Conservation (phyloP, 2,113 vertebrate genomes). For the Polypterus senegalus region DNA sequence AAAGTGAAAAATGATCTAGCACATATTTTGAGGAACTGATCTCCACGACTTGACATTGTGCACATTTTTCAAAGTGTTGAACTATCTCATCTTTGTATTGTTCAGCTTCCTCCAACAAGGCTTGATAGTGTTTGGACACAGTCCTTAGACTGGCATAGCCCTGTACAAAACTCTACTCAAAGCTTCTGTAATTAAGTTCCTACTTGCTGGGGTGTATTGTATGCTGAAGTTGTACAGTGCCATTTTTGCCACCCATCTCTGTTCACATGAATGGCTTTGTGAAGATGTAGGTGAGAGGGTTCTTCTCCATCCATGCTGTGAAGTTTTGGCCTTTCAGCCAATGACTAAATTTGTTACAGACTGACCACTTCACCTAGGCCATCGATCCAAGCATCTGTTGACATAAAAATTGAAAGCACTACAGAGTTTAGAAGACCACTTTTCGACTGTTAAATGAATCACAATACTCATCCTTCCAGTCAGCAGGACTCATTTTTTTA, state of each 20-base stretch:
- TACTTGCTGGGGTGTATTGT: neutral
- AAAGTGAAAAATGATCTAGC: neutral
- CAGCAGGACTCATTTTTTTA: no score
- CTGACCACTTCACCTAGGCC: neutral
- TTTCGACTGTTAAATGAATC: no score
- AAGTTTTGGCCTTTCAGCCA: neutral
- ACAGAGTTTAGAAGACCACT: no score
- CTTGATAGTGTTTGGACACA: neutral
- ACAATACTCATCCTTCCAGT: no score
- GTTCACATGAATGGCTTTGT: slow-evolving; percentile 1
- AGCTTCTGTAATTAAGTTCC: neutral
- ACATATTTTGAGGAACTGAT: no score
- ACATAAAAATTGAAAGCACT: neutral
- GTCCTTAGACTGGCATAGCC: neutral
- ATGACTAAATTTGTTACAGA: slow-evolving; percentile 1
- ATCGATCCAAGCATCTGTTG: neutral
- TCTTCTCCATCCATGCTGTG: neutral
- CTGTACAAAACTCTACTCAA: neutral
- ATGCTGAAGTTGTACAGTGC: neutral
- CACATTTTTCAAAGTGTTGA: no score
- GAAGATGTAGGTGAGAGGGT: neutral
- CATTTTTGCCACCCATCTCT: neutral
- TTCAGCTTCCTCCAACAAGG: neutral
- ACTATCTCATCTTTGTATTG: neutral
- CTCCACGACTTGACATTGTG: no score